Conservation (phyloP, 2,888 invertebrate species). For the Scaptomyza caliginosa region DNA sequence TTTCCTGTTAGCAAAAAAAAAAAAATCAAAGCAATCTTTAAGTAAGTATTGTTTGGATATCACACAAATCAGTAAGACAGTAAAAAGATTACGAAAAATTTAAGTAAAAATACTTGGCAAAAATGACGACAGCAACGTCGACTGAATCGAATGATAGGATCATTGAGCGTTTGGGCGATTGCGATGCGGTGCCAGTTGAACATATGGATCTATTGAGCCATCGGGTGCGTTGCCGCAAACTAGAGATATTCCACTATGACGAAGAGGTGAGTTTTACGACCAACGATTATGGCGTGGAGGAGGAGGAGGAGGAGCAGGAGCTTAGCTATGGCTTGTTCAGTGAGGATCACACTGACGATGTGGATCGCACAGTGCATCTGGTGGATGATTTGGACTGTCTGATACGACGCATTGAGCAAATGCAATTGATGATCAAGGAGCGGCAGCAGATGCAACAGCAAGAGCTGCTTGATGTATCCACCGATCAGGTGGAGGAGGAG, state of each 20-base stretch:
- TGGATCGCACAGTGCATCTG: constrained; percentile 9
- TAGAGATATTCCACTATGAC: constrained; percentile 63
- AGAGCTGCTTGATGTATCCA: background rate
- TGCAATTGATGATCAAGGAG: constrained; percentile 49
- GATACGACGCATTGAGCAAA: constrained; percentile 45
- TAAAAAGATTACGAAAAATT: background rate
- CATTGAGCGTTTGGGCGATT: constrained; percentile 22
- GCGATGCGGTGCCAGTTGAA: constrained; percentile 30
- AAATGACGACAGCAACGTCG: background rate
- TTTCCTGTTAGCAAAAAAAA: background rate
- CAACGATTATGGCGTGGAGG: constrained; percentile 35
- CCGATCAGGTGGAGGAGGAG: background rate
- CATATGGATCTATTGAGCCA: constrained; percentile 49
- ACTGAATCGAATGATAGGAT: constrained; percentile 5
- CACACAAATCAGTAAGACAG: background rate
- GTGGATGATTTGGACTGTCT: constrained; percentile 52
- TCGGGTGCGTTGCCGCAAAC: constrained; percentile 29
- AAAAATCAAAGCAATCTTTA: background rate
- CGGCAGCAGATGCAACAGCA: background rate
- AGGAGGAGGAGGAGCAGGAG: constrained; percentile 37
- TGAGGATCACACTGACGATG: constrained; percentile 43
- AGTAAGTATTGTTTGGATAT: background rate
- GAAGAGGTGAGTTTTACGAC: constrained; percentile 49
- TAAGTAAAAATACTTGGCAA: background rate
- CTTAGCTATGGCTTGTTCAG: background rate